phyloP scores from a whole-genome alignment of 2,888 invertebrate genomes.

The Pristionchus mayeri region DNA sequence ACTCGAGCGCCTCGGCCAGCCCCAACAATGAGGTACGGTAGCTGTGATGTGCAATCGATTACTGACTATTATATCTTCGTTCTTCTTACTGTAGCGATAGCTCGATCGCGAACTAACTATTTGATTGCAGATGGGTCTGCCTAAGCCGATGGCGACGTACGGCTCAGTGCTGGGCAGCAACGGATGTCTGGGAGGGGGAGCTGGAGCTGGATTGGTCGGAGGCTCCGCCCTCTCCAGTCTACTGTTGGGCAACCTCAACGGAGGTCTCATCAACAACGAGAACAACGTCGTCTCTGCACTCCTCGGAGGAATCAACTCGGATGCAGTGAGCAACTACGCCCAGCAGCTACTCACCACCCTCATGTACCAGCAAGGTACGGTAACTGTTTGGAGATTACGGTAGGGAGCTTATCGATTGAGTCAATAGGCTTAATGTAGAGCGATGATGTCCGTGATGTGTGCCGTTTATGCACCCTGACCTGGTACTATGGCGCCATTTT shows the following conservation, averaged over 20 bases:
- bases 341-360: constrained; percentile 56
- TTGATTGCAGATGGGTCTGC: constrained; percentile 53
- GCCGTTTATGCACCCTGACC: background rate
- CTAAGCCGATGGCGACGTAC: constrained; percentile 59
- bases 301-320: background rate
- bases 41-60: background rate
- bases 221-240: background rate
- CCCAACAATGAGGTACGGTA: constrained; percentile 35
- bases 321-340: constrained; percentile 50
- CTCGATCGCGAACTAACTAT: background rate
- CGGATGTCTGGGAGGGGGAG: background rate
- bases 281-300: constrained; percentile 47
- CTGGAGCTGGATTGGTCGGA: background rate
- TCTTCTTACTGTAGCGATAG: constrained; percentile 9
- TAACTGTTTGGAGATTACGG: background rate
- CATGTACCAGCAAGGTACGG: constrained; percentile 60
- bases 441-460: background rate
- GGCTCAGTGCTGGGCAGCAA: constrained; percentile 33
- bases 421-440: background rate
- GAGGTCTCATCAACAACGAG: constrained; percentile 48
- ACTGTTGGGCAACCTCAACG: constrained; percentile 23
- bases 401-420: background rate
- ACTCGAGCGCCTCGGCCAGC: constrained; percentile 23
- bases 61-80: background rate
- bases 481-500: background rate